Evolutionary conservation across 2,113 vertebrate species (phyloP).

Genomic region (Notothenia rossii): DNA sequence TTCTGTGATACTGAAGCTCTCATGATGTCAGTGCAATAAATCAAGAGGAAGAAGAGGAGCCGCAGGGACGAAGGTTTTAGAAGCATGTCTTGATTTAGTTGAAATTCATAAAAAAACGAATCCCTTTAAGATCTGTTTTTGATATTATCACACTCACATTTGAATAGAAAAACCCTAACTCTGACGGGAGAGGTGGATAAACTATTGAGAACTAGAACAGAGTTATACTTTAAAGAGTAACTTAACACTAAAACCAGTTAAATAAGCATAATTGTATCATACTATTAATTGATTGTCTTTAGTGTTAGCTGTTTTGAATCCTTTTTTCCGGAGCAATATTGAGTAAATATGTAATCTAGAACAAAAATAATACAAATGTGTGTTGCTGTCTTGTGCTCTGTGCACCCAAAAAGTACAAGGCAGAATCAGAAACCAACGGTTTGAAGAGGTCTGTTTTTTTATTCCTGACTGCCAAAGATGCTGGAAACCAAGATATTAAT

Average conservation of each 20-base stretch:
- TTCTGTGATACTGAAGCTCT: constrained; percentile 50
- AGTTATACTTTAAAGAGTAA: constrained; percentile 34
- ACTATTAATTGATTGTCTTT: background rate
- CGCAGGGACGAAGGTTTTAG: background rate
- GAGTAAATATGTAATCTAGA: background rate
- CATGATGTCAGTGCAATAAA: constrained; percentile 55
- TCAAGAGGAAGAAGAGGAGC: background rate
- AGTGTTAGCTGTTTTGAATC: background rate
- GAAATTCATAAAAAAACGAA: background rate
- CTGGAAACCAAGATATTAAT: background rate
- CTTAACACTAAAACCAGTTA: constrained; percentile 8
- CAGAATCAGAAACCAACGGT: no score
- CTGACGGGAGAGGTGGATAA: background rate
- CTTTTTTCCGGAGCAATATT: background rate
- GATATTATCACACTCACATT: background rate
- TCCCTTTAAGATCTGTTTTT: background rate
- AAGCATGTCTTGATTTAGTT: background rate
- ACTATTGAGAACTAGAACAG: background rate
- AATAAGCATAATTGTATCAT: background rate
- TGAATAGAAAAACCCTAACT: background rate
- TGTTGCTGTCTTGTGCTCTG: background rate
- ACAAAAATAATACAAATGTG: background rate
- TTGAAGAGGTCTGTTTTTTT: background rate
- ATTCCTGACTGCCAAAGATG: background rate
- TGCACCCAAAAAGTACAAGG: background rate